Percentiles rank a stretch among this genome's conserved stretches.
Evolutionary conservation across 2,797 vertebrate genomes (phyloP).

Genomic region (Cichlasoma orientale): DNA sequence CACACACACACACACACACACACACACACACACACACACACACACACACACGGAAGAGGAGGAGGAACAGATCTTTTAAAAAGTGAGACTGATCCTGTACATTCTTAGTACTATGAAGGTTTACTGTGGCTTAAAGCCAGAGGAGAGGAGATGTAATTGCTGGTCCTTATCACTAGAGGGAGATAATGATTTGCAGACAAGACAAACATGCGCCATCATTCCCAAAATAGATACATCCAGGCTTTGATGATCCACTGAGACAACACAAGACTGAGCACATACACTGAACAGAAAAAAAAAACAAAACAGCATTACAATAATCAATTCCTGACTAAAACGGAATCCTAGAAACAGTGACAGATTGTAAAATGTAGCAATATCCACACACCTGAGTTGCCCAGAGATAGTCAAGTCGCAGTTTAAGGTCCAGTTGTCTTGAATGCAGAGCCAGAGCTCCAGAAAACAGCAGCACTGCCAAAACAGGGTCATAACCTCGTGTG

Average conservation of each 20-base stretch:
- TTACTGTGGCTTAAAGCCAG: neutral
- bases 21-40: neutral
- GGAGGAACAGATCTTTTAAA: neutral
- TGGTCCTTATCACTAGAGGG: slow-evolving; percentile 69
- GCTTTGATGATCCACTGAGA: slow-evolving; percentile 23
- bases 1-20: neutral
- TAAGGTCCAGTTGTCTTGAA: slow-evolving; percentile 94
- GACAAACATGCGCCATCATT: slow-evolving; percentile 14
- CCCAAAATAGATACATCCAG: slow-evolving; percentile 55
- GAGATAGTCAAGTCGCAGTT: slow-evolving; percentile 95
- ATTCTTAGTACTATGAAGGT: neutral
- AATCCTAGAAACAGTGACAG: neutral
- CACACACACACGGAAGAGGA: neutral
- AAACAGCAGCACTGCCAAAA: slow-evolving; percentile 91
- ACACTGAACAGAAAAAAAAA: neutral
- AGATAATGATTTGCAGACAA: slow-evolving; percentile 65
- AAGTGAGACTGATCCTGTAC: neutral
- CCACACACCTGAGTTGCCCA: slow-evolving; percentile 90
- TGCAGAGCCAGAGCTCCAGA: slow-evolving; percentile 91
- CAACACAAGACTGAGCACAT: slow-evolving; percentile 8
- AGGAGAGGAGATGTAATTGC: slow-evolving; percentile 49
- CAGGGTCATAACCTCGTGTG: slow-evolving; percentile 87
- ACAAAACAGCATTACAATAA: neutral
- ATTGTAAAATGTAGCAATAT: neutral
- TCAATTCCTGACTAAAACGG: neutral